phyloP scores from a whole-genome alignment of 2,113 vertebrate species.

The Caranx ignobilis region DNA sequence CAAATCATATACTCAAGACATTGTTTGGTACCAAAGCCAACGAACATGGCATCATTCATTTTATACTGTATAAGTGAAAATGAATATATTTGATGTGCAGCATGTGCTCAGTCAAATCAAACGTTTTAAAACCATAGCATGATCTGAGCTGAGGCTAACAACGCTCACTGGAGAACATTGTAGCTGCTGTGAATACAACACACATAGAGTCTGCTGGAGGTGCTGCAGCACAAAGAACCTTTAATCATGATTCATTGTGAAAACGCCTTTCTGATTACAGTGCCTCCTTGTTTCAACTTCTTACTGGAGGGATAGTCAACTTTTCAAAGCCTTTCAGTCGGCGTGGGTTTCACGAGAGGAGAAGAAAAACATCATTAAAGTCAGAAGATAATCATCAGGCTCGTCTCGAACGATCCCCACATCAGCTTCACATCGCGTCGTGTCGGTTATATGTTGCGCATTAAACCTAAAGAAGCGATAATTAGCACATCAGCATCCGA shows the following conservation, averaged over 20 bases:
- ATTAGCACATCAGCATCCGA: too few relatives aligned
- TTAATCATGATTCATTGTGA: neutral
- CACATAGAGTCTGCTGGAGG: neutral
- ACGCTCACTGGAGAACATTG: neutral
- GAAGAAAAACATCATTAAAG: neutral
- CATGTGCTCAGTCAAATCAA: constrained; percentile 6
- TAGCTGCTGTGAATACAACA: neutral
- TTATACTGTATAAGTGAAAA: too few relatives aligned
- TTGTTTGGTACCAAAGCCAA: too few relatives aligned
- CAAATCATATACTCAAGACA: too few relatives aligned
- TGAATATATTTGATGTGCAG: too few relatives aligned
- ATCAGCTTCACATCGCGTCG: neutral
- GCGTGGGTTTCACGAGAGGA: neutral
- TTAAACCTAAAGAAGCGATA: neutral
- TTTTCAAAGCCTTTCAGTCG: neutral
- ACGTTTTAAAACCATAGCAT: neutral
- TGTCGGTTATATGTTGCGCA: neutral
- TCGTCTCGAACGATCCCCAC: neutral
- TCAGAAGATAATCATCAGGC: neutral
- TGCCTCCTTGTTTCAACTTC: neutral
- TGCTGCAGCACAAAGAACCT: neutral
- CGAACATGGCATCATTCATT: too few relatives aligned
- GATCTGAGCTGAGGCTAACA: neutral
- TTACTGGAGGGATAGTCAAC: neutral
- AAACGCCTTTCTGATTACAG: neutral